Conservation (phyloP, 2,888 invertebrate genomes). For the Beris chalybata region DNA sequence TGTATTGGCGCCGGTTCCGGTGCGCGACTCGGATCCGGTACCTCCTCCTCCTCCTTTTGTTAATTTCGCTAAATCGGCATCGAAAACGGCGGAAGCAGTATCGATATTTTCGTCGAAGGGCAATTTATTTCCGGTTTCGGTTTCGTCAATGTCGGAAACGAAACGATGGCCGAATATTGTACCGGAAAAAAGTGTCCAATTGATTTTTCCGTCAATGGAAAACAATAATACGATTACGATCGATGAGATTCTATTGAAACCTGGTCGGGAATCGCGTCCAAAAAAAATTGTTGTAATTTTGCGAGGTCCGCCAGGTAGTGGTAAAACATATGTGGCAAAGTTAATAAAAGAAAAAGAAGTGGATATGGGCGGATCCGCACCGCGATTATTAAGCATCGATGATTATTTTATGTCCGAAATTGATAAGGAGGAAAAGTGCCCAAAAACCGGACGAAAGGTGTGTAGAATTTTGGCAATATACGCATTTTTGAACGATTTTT, state of each 20-base stretch:
- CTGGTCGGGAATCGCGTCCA: constrained; percentile 80
- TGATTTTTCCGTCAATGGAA: constrained; percentile 48
- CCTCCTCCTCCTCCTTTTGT: neutral
- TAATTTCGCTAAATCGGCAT: neutral
- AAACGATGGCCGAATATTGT: neutral
- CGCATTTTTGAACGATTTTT: no score
- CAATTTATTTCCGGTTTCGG: no score
- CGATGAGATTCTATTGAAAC: constrained; percentile 80
- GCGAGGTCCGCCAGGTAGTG: constrained; percentile 92
- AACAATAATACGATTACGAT: constrained; percentile 64
- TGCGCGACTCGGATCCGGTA: neutral
- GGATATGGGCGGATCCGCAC: constrained; percentile 85
- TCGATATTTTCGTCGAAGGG: neutral
- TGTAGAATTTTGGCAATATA: constrained; percentile 19
- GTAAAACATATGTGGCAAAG: constrained; percentile 89
- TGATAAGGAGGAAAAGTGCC: constrained; percentile 64
- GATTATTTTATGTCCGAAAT: constrained; percentile 93
- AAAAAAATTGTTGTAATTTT: constrained; percentile 80
- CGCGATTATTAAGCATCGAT: constrained; percentile 88
- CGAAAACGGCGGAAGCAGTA: no score
- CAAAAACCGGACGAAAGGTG: constrained; percentile 53
- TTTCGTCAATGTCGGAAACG: no score
- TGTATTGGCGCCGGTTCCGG: neutral
- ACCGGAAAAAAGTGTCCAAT: constrained; percentile 34
- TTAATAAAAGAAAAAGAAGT: constrained; percentile 81